Percentiles rank a stretch among this genome's conserved stretches.
Evolutionary conservation across 2,888 invertebrate species (phyloP).

Genomic region (Ennomos quercinarius): DNA sequence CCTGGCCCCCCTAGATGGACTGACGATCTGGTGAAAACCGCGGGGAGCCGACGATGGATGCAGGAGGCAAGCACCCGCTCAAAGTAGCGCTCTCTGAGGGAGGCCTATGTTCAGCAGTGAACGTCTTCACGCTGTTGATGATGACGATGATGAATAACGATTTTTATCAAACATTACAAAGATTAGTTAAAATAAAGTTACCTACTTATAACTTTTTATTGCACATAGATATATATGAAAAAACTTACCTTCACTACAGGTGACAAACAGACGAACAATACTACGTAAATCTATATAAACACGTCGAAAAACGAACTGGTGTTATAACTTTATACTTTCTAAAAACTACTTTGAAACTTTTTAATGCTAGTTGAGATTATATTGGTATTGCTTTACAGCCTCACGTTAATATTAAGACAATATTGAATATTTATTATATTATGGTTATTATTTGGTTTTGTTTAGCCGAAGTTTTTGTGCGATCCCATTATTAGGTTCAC

Average conservation of each 20-base stretch:
- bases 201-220: neutral
- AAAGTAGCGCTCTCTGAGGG: too few relatives aligned
- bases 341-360: slow-evolving; percentile 53
- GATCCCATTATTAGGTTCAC: slow-evolving; percentile 52
- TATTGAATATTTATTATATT: slow-evolving; percentile 24
- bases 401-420: slow-evolving; percentile 38
- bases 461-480: slow-evolving; percentile 45
- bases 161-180: too few relatives aligned
- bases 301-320: slow-evolving; percentile 44
- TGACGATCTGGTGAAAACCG: too few relatives aligned
- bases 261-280: slow-evolving; percentile 50
- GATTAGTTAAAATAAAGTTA: too few relatives aligned
- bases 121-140: too few relatives aligned
- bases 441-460: slow-evolving; percentile 30
- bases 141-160: too few relatives aligned
- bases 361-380: slow-evolving; percentile 40
- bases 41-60: too few relatives aligned
- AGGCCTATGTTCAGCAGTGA: too few relatives aligned
- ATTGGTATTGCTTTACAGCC: slow-evolving; percentile 51
- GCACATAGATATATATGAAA: neutral
- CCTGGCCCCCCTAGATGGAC: too few relatives aligned
- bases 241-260: slow-evolving; percentile 59
- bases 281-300: slow-evolving; percentile 35
- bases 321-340: slow-evolving; percentile 44
- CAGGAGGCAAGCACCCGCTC: too few relatives aligned